Conservation (phyloP, 2,888 invertebrate species). For the Tholera decimalis region DNA sequence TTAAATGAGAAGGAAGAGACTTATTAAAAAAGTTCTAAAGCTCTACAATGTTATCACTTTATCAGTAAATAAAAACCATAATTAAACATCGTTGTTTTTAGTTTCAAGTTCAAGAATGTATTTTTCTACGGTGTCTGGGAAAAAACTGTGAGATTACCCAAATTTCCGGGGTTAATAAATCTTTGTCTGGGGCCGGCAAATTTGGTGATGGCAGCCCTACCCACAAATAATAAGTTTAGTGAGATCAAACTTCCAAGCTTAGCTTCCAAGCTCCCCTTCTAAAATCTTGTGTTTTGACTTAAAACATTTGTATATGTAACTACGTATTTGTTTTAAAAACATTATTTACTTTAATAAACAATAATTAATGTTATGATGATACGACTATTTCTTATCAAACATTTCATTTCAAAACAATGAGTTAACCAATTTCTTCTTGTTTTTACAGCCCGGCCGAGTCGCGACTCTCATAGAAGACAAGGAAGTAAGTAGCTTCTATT, state of each 20-base stretch:
- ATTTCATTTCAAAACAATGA: constrained; percentile 34
- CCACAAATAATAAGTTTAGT: constrained; percentile 12
- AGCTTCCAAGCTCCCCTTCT: neutral
- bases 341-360: constrained; percentile 15
- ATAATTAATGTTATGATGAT: constrained; percentile 31
- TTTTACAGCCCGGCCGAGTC: constrained; percentile 97
- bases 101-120: too few species aligned
- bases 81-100: too few species aligned
- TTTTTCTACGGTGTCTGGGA: too few species aligned
- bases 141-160: too few species aligned
- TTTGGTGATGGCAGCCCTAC: too few species aligned
- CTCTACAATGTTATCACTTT: too few species aligned
- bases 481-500: constrained; percentile 93
- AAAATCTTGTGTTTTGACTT: constrained; percentile 1
- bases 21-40: too few species aligned
- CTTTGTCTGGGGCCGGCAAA: too few species aligned
- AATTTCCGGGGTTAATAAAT: too few species aligned
- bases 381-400: constrained; percentile 7
- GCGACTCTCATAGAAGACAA: constrained; percentile 96
- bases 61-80: too few species aligned
- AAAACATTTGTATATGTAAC: neutral
- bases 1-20: too few species aligned
- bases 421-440: constrained; percentile 74
- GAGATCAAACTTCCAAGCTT: constrained; percentile 20
- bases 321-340: constrained; percentile 17